phyloP scores from a whole-genome alignment of 2,797 vertebrate species.

The Acrocephalus scirpaceus region DNA sequence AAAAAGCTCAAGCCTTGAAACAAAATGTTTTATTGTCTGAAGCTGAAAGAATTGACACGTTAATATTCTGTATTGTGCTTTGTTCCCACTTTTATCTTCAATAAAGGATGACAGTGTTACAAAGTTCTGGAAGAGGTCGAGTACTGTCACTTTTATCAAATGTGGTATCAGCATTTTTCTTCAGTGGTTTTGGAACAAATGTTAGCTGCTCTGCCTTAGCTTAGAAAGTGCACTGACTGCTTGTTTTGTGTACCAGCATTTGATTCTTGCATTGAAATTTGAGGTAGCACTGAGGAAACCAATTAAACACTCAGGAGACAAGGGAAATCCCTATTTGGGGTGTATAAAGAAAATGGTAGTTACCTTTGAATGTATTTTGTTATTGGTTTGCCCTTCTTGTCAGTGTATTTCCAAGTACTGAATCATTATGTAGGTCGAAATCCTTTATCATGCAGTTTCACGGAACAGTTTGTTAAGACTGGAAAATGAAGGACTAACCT shows the following conservation, averaged over 20 bases:
- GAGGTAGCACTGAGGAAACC: neutral
- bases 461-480: neutral
- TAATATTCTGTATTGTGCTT: slow-evolving; percentile 33
- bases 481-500: neutral
- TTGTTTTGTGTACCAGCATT: neutral
- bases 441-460: neutral
- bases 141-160: slow-evolving; percentile 38
- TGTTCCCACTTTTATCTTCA: slow-evolving; percentile 7
- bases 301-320: neutral
- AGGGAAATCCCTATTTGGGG: neutral
- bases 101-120: slow-evolving; percentile 27
- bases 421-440: neutral
- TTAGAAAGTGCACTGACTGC: neutral
- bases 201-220: neutral
- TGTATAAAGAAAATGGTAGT: neutral
- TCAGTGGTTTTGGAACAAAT: neutral
- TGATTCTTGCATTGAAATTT: neutral
- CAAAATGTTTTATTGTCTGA: neutral
- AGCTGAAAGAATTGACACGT: neutral
- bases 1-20: neutral
- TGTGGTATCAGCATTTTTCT: slow-evolving; percentile 20
- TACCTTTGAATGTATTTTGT: neutral
- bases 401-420: neutral
- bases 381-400: neutral
- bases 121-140: slow-evolving; percentile 46